Base-by-base conservation (phyloP, 2,888 invertebrate species). In the Agrilus biguttatus region DNA sequence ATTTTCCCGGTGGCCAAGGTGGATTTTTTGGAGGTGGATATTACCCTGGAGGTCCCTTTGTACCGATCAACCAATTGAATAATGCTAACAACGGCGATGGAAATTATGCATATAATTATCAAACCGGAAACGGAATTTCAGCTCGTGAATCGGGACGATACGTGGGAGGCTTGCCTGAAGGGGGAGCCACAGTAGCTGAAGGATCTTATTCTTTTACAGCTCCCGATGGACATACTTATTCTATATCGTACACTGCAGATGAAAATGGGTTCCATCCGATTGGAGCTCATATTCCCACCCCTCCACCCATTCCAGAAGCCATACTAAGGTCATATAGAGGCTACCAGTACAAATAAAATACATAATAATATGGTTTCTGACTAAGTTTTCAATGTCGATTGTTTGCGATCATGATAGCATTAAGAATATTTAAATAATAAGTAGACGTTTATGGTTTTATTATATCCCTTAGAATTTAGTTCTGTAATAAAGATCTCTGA, bases 81-180 rank as follows among this genome's bases (percentile, higher is more conserved):
- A 77, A 75, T 49, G 67, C 69, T 33, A 77, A 76, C 59, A 74
- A 75, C 54, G 76, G 77, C 36, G 77, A 76, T 52, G 78, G 77
- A 40, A 74, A 67, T 55, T 80, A 80, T 56, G 71, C 73, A 48
- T 80, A 73, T 62, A 47, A 36, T 14, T 80, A 72, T 57, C 76
- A 77, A 52, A 78, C 79, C 47, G 78, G 75, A 51, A 78, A 79
- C 57, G 77, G 78, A 40, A 80, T 78, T 49, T 70, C 68, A 51
- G 74, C 71, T 1, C 70, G 75, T 56, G 72, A 73, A 56, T 55
- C 60, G 32, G 72, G 69, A 36, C 56, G 51, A 47, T 53, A 55
- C 34, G 47, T 43, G 14, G 47, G 44, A 14, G 44, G 47, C 17
- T 51, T 44, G 35, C 43, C 47, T 7, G 47, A 44, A 41, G 45